Evolutionary conservation across 2,113 vertebrate species (phyloP), one percentile per base, ranked within the genome.

Genomic region (Larimichthys crocea): DNA sequence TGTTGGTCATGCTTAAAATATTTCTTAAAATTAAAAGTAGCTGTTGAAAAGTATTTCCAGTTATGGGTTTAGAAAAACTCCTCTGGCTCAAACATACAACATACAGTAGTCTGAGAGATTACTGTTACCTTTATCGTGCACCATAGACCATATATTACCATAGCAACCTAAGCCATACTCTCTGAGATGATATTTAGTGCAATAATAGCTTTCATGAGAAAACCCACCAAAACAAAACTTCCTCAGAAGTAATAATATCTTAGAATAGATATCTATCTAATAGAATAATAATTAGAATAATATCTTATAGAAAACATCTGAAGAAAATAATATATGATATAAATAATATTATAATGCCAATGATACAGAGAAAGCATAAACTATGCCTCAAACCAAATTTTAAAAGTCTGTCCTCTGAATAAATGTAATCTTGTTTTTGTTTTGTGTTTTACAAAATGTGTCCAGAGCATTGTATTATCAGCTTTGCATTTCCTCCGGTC

Each of bases 401-500:
- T 5, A 63, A 20, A 29, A 17, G 1, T 3, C 5, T 11, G 22
- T 3, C 15, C 20, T 24, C 5, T 24, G 53, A 56, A 12, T 24
- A 24, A 22, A 56, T 24, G 14, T 4, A 52, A 19, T 20, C 5
- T 2, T 52, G 49, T 52, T 52, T 52, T 52, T 20, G 15, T 16
- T 6, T 16, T 50, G 2, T 12, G 42, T 9, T 55, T 53, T 24
- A 24, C 53, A 17, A 53, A 19, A 42, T 56, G 3, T 35, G 1
- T 1, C 4, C 0, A 68, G 48, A 69, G 69, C 40, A 56, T 56
- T 60, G 11, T n/a, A 68, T 76, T 40, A 83, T n/a, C 35, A 65
- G 56, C 46, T 72, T 68, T 73, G 78, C 56, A 44, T 70, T 74
- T 76, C 31, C 24, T 63, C 49, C 22, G 46, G 49, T 64, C 19